Evolutionary conservation across 2,888 invertebrate species (phyloP).

Genomic region (Oligia fasciuncula): DNA sequence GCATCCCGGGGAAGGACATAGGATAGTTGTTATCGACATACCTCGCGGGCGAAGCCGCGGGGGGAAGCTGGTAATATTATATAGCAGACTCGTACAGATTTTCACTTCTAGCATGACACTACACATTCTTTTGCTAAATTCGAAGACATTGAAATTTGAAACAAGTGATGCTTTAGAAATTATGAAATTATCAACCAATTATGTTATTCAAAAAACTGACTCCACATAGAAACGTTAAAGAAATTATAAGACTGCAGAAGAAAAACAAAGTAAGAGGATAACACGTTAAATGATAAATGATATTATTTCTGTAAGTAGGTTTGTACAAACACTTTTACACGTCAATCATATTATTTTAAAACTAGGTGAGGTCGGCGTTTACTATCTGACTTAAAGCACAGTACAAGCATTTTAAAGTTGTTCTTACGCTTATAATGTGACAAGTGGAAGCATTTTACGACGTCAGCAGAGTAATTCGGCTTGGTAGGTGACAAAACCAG

Average conservation of each 20-base stretch:
- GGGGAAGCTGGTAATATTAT: background rate
- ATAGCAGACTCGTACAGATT: slow-evolving; percentile 1
- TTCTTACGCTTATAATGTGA: background rate
- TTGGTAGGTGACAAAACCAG: slow-evolving; percentile 7
- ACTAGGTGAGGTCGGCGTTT: too few relatives aligned
- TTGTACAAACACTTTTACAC: too few relatives aligned
- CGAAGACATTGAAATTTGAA: background rate
- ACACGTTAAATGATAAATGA: too few relatives aligned
- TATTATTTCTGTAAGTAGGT: too few relatives aligned
- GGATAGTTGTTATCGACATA: too few relatives aligned
- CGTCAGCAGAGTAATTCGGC: slow-evolving; percentile 1
- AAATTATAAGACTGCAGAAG: background rate
- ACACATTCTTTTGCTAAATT: slow-evolving; percentile 9
- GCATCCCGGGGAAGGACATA: too few relatives aligned
- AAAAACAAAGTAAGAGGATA: background rate
- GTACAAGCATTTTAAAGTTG: background rate
- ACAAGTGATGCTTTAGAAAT: background rate
- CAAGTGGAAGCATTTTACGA: background rate
- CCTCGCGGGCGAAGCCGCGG: too few relatives aligned
- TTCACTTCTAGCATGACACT: slow-evolving; percentile 16
- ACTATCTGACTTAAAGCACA: background rate
- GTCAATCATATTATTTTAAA: too few relatives aligned
- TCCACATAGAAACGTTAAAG: background rate
- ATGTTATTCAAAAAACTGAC: background rate
- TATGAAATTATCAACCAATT: background rate